Base-by-base conservation (phyloP, 2,797 vertebrate genomes). In the Tenualosa thibaudeaui region DNA sequence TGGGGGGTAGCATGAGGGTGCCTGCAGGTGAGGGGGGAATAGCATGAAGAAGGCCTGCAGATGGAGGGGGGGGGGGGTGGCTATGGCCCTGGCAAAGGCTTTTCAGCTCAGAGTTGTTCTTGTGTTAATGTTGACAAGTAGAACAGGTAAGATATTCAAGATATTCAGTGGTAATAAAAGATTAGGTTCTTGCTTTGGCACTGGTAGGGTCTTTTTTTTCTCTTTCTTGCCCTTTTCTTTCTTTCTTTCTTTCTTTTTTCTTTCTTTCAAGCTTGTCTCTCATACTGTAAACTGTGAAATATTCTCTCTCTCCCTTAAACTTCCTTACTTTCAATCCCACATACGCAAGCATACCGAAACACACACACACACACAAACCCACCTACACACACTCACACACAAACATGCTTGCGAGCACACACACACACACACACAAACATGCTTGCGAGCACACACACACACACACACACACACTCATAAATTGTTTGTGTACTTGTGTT, bases 361-460 rank as follows among this genome's bases (percentile, higher is more conserved):
- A 50, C 62, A 7, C 60, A 46, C 49, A 75, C 62, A 75, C 49
- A 15, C 15, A 71, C 43, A 26, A 24, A 51, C 60, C 71, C 43
- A 13, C 62, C 3, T 62, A 19, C 15, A 49, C 60, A 2, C 43
- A 46, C 24, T 51, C 49, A 71, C 46, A 6, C 13, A 50, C 10
- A 13, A 17, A 46, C 49, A 15, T 9, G 51, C 24, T 68, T 31
- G 9, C 24, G 54, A 60, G 7, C 82, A 68, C n/a, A 71, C 24
- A 19, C 15, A 50, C 62, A 71, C 65, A 71, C 65, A 71, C 65
- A 71, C 65, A 71, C 65, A 71, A 26, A 71, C 65, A 71, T 26
- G 37, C 65, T 15, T 12, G 37, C 65, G 37, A 26, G 37, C 65
- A 40, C 65, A 71, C 62, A 68, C 51, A 54, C 13, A 71, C 62